These are phyloP conservation scores for Struthio camelus DNA, from an alignment of 2,113 vertebrate species.

Conservation along the genomic window DNA sequence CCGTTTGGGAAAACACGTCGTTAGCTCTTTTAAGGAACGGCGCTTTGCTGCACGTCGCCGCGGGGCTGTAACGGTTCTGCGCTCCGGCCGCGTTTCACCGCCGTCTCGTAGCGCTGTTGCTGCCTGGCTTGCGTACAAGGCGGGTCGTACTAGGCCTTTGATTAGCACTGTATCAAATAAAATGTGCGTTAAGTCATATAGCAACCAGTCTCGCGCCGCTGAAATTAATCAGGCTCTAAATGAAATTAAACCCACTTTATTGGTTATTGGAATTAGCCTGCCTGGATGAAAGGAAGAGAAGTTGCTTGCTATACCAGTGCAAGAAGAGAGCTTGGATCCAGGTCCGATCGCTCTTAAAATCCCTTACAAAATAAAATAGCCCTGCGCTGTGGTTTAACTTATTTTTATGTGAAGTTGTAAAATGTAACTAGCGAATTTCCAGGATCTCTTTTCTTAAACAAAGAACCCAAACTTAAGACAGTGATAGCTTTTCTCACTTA, in stretches of 20 bases:
- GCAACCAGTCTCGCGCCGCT: neutral
- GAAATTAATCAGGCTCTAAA: slow-evolving; percentile 16
- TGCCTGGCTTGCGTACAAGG: neutral
- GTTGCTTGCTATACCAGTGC: neutral
- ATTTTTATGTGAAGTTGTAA: neutral
- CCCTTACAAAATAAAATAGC: neutral
- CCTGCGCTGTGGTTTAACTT: neutral
- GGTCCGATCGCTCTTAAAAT: neutral
- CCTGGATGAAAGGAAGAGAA: neutral
- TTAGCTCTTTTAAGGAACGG: neutral
- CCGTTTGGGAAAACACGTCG: neutral
- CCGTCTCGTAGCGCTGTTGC: neutral
- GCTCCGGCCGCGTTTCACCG: neutral
- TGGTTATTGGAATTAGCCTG: neutral
- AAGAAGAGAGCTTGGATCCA: neutral
- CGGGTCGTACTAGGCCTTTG: neutral
- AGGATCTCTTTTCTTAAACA: neutral
- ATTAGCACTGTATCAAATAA: neutral
- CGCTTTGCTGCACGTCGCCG: rapidly evolving
- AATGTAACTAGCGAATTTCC: neutral
- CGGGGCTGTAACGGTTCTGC: neutral
- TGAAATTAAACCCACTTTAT: neutral
- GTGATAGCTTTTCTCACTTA: neutral
- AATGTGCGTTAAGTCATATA: neutral
- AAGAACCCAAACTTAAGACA: neutral